Evolutionary conservation across 2,113 vertebrate genomes (phyloP), one percentile per base, ranked within the genome.

Genomic region (Hirundichthys speculiger): DNA sequence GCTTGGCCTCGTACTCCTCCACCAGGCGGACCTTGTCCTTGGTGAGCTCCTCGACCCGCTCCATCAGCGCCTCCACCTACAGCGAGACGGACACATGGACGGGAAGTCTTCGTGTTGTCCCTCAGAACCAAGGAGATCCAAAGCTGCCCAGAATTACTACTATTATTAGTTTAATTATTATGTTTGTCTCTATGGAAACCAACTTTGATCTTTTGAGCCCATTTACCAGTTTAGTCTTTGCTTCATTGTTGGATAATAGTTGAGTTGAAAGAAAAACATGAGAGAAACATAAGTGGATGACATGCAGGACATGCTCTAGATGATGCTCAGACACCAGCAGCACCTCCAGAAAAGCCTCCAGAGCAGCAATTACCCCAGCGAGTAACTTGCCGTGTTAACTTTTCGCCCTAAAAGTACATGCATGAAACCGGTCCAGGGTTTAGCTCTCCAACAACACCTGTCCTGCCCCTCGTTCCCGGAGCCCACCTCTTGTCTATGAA

Each of bases 1-100:
- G 89, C 88, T 97, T 98, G 72, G 92, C 90, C 87, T 98, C 96
- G 14, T 94, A 98, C 61, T 99, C 97, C 87, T 98, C 96, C 72
- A 96, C 93, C 24, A 98, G 83, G 6, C 91, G 93, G 73, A 95
- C 94, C 64, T 91, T 96, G 51, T 96, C 96, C 42, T 94, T 91
- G 2, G 90, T 90, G 13, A 98, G 79, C 62, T 96, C 95, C 82
- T 98, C 94, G 45, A 96, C 90, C 12, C 94, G 92, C 82, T 62
- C 93, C 91, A 95, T 96, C 52, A 97, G 79, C 1, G 94, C 87
- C 82, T 96, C 94, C 67, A 95, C 89, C 89, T 89, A 13, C 47
- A 22, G 22, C 20, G 18, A 55, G 18, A 41, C 0, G 24, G 12
- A 52, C 0, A 63, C n/a, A 67, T 18, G 6, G 20, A 21, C 7